Base-by-base conservation (phyloP, 2,888 invertebrate genomes). In the Eupithecia vulgata region DNA sequence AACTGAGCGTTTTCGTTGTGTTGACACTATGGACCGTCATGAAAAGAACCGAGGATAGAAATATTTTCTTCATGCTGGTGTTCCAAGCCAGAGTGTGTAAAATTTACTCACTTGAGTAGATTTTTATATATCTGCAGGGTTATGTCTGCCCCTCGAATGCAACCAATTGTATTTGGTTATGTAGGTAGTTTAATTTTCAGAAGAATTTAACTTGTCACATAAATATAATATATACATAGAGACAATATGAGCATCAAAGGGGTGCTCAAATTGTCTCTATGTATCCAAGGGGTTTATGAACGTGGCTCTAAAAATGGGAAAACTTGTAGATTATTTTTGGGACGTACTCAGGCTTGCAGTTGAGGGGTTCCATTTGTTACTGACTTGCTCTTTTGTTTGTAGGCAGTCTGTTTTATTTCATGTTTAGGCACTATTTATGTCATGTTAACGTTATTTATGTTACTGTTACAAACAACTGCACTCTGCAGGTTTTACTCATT, bases 311-410 rank as follows among this genome's bases (percentile, higher is more conserved):
- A 40, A 30, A 15, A 40, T 13, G 61, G 42, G 45, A 61, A 13
- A 15, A 21, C n/a, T n/a, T 35, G 15, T 75, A 75, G 61, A 30
- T 67, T 37, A 70, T 70, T 70, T 70, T 48, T n/a, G 45, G 75
- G 72, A 61, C 75, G 72, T 75, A 75, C 72, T 75, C 72, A 75
- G 72, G 67, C 30, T 61, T 52, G 15, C 13, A 25, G 15, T n/a
- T 12, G 25, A 34, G 75, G 72, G 64, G 62, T 67, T 21, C 3
- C 21, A 10, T 37, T 64, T 65, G 65, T 65, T 40, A 65, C 15
- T 65, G 65, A 13, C n/a, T 35, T 37, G 37, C 5, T 42, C 21
- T 40, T 21, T 37, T 65, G 17, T 40, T 65, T 42, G 64, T 37
- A 64, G 34, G 37, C 37, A 34, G 64, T 35, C 64, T 64, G 10